These are phyloP conservation scores for Callionymus lyra DNA, from an alignment of 2,113 vertebrate species.

Conservation along the genomic window DNA sequence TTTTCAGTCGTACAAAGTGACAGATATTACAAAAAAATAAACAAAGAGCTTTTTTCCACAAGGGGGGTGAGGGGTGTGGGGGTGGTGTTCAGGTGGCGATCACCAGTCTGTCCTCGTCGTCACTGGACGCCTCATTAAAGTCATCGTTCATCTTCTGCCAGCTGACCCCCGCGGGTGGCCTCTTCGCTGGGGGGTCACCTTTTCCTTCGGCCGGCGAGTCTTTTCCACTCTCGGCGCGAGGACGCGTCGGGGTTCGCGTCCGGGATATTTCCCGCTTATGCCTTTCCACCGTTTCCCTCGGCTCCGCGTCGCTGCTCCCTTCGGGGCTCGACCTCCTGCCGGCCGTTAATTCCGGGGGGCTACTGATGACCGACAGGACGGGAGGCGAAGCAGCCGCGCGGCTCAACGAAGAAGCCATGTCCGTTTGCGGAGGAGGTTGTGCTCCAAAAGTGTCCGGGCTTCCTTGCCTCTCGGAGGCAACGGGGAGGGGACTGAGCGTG, in stretches of 20 bases:
- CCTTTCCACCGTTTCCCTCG: conserved; percentile 18
- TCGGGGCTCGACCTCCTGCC: conserved; percentile 11
- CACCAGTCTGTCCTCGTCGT: conserved; percentile 91
- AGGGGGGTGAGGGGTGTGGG: too few species aligned
- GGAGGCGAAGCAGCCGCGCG: conserved; percentile 9
- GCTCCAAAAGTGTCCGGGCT: conserved; percentile 38
- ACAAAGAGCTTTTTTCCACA: conserved; percentile 26
- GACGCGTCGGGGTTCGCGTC: conserved; percentile 22
- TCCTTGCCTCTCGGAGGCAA: conserved; percentile 36
- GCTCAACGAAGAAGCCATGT: conserved; percentile 13
- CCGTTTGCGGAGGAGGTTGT: conserved; percentile 21
- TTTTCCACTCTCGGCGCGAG: conserved; percentile 4
- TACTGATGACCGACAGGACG: conserved; percentile 20
- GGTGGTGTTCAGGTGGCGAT: conserved; percentile 81
- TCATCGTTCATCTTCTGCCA: conserved; percentile 67
- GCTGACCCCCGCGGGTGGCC: conserved; percentile 36
- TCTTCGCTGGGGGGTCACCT: conserved; percentile 25
- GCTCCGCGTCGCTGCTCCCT: conserved; percentile 5
- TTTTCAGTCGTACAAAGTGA: conserved; percentile 76
- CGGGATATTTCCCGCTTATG: conserved; percentile 14
- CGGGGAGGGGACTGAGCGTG: conserved; percentile 51
- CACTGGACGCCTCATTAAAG: conserved; percentile 84
- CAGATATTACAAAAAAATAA: conserved; percentile 63
- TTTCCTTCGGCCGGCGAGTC: conserved; percentile 17
- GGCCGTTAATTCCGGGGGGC: conserved; percentile 15